Conservation (phyloP, 2,888 invertebrate species). For the Ophion slaviceki region DNA sequence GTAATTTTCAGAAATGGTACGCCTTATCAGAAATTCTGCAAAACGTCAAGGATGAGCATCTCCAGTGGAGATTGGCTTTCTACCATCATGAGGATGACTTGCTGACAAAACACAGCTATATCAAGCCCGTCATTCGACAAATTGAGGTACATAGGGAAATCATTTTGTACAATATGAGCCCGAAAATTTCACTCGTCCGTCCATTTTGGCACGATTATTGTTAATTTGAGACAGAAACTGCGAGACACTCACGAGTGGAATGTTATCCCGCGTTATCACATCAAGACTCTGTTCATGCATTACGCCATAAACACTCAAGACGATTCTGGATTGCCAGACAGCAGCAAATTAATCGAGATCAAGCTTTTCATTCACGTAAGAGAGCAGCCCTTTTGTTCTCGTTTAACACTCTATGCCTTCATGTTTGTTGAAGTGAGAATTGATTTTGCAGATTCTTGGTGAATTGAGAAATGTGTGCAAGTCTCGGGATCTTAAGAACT, state of each 20-base stretch:
- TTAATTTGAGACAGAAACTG: conserved; percentile 81
- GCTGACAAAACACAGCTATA: conserved; percentile 79
- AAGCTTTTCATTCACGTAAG: conserved; percentile 72
- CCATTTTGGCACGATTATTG: background rate
- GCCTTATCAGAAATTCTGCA: conserved; percentile 84
- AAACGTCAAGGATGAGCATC: conserved; percentile 67
- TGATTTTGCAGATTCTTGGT: conserved; percentile 81
- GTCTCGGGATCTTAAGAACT: conserved; percentile 82
- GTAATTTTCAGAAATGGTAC: conserved; percentile 82
- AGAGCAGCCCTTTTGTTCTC: too few relatives aligned
- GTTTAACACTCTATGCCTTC: too few relatives aligned
- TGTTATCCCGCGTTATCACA: conserved; percentile 85
- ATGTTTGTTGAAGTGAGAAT: too few relatives aligned
- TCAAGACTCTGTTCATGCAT: conserved; percentile 85
- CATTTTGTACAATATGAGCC: too few relatives aligned
- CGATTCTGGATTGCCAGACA: conserved; percentile 30
- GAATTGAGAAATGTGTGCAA: conserved; percentile 81
- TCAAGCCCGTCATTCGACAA: conserved; percentile 73
- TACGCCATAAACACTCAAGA: conserved; percentile 75
- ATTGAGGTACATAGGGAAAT: conserved; percentile 71
- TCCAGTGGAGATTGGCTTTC: conserved; percentile 86
- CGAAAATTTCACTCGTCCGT: background rate
- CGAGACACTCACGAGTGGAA: conserved; percentile 84
- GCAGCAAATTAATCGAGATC: conserved; percentile 50
- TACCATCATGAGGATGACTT: conserved; percentile 85